phyloP scores from a whole-genome alignment of 1,140 invertebrate species.

The Acyrthosiphon pisum region DNA sequence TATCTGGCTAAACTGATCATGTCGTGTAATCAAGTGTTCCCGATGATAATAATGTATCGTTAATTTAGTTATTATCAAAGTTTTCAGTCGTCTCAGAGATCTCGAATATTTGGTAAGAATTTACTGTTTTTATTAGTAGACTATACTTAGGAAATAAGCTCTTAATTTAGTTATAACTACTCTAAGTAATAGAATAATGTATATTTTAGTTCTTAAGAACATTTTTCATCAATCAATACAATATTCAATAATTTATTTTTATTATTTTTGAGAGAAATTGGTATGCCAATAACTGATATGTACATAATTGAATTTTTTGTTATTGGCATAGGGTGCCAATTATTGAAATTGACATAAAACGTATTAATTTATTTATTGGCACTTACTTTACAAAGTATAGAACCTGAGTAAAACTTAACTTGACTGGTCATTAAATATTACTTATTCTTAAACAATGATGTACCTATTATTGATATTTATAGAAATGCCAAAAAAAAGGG shows the following conservation, averaged over 20 bases:
- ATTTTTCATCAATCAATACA: not conserved
- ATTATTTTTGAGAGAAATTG: conserved; percentile 9
- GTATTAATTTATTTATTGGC: conserved; percentile 19
- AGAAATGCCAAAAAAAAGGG: conserved; percentile 5
- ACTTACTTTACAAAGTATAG: not conserved
- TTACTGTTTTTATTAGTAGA: conserved; percentile 12
- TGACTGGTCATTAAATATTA: not conserved
- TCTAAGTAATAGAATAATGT: not conserved
- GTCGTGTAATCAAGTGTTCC: not conserved
- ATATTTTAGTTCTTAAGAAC: conserved; percentile 12
- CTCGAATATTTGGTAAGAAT: not conserved
- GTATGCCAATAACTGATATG: conserved; percentile 25
- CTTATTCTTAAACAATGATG: not conserved
- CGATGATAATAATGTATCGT: not conserved
- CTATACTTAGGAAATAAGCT: conserved; percentile 27
- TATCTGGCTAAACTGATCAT: not conserved
- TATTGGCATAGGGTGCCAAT: conserved; percentile 14
- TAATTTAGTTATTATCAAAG: not conserved
- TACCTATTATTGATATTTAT: not conserved
- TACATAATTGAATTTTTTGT: not conserved
- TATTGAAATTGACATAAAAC: conserved; percentile 17
- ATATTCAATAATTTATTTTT: not conserved
- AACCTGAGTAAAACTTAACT: not conserved
- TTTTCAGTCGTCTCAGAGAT: conserved; percentile 3
- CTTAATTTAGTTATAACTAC: not conserved